Percentiles rank a stretch among this genome's conserved stretches.
phyloP scores from a whole-genome alignment of 1,140 invertebrate genomes.

The Pinna nobilis region DNA sequence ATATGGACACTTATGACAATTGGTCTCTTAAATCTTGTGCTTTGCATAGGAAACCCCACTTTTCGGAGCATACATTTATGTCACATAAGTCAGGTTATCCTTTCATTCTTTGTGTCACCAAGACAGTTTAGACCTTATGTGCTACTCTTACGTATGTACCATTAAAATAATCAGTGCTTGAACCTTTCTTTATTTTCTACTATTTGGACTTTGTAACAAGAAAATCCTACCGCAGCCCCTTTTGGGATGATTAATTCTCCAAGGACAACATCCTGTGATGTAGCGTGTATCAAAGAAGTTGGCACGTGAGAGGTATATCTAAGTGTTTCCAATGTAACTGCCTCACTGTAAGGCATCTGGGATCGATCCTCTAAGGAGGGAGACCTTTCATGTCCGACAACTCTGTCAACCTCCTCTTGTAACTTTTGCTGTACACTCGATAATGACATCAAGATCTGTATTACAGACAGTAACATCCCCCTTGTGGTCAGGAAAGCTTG shows the following conservation, averaged over 20 bases:
- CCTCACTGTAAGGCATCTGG: background rate
- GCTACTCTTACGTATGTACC: too few relatives aligned
- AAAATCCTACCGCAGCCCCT: background rate
- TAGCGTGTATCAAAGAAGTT: background rate
- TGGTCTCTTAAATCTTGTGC: too few relatives aligned
- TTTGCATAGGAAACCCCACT: too few relatives aligned
- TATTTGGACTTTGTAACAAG: background rate
- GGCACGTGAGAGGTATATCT: constrained; percentile 6
- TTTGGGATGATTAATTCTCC: background rate
- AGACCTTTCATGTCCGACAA: background rate
- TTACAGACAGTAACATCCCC: constrained; percentile 1
- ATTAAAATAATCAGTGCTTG: too few relatives aligned
- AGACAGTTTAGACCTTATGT: too few relatives aligned
- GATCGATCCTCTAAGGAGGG: background rate
- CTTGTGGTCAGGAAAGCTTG: constrained; percentile 6
- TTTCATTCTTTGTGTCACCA: too few relatives aligned
- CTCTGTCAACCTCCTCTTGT: constrained; percentile 20
- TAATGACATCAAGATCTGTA: constrained; percentile 8
- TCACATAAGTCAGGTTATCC: too few relatives aligned
- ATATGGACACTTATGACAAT: too few relatives aligned
- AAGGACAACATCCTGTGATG: background rate
- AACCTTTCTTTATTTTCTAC: too few relatives aligned
- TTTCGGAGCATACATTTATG: too few relatives aligned
- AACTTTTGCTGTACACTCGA: constrained; percentile 1
- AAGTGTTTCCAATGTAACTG: background rate